Percentiles rank a stretch among this genome's conserved stretches.
Conservation (phyloP, 2,113 vertebrate species). For the Coturnix japonica region DNA sequence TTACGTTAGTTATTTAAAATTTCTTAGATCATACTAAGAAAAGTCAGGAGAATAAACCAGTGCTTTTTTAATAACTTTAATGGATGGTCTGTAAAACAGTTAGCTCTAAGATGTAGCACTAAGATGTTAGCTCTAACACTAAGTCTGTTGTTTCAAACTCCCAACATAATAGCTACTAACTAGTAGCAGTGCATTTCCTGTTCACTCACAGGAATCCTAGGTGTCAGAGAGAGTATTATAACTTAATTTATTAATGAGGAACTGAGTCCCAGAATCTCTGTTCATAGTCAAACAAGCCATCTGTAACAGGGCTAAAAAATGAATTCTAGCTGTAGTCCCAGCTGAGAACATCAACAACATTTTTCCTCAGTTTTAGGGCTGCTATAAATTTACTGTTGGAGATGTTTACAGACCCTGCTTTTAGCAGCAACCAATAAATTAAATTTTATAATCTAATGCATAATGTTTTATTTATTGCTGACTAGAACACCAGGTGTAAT, state of each 20-base stretch:
- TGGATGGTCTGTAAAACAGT: not conserved
- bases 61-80: not conserved
- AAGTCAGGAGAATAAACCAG: not conserved
- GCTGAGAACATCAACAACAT: not conserved
- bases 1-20: not conserved
- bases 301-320: not conserved
- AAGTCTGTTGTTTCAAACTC: not conserved
- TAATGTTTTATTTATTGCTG: not conserved
- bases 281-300: not conserved
- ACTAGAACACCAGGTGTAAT: not conserved
- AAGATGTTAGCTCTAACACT: too few species aligned
- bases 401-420: not conserved
- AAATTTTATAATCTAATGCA: not conserved
- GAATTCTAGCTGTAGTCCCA: not conserved
- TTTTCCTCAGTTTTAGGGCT: not conserved
- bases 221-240: not conserved
- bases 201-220: not conserved
- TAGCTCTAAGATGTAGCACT: not conserved
- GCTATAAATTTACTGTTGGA: not conserved
- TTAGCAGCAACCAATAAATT: not conserved
- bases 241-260: not conserved
- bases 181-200: not conserved
- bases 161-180: not conserved
- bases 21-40: not conserved
- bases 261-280: too few species aligned